Evolutionary conservation across 2,113 vertebrate species (phyloP), one percentile per base, ranked within the genome.

Genomic region (Corythornis vintsioides): DNA sequence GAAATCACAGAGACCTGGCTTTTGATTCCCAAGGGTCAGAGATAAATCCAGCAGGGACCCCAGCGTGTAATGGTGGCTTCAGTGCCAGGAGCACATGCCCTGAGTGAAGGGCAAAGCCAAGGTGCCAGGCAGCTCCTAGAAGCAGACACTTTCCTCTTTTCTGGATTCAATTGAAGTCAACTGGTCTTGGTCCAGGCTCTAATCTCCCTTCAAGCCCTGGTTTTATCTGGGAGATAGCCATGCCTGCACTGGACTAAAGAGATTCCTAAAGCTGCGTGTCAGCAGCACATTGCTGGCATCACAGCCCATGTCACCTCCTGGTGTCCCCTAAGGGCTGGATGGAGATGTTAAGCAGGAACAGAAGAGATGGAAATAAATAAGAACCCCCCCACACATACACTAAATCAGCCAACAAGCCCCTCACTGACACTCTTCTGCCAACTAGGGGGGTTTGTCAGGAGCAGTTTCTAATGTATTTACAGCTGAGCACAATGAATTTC

Each of bases 181-280:
- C 87, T 92, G 94, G 83, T 70, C 50, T 64, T 73, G 22, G 5
- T 71, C 76, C 92, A 90, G 90, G 31, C 90, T 84, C 60, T 65
- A 85, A 53, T 83, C 57, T 92, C 82, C 83, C 93, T 74, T 20
- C 35, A 22, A 95, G 95, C 91, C 79, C 93, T 43, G 92, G 17
- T 53, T 89, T 64, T 88, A 78, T 88, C 92, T 91, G 79, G 0
- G 13, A 89, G 91, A 76, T 89, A 94, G 78, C 83, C 81, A 35
- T 83, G 92, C 61, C 89, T 94, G 88, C 17, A 47, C 78, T 74
- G 85, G 73, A 72, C 74, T 59, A 75, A 88, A 8, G 26, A 93
- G 81, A 93, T 81, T 83, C 75, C 79, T 61, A 90, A 77, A 91
- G 95, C 91, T 89, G 94, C 87, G 7, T 94, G 74, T 89, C 95